A percentile compares a stretch with the other conserved stretches of the same genome.
Evolutionary conservation across 2,113 vertebrate genomes (phyloP).

Genomic region (Cebus imitator): DNA sequence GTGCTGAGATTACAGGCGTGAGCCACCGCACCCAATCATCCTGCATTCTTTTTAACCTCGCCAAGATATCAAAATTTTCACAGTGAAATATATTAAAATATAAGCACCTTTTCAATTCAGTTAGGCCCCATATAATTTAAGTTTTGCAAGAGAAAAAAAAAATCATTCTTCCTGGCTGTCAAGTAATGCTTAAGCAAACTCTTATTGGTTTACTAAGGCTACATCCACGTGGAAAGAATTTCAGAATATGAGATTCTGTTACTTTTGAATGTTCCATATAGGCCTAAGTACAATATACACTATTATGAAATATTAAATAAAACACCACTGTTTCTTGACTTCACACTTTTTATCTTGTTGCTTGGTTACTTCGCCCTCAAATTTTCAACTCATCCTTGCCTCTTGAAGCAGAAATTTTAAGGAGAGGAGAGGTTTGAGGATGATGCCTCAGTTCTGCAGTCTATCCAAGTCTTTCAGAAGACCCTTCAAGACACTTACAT

Average conservation of each 20-base stretch:
- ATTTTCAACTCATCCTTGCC: conserved; percentile 53
- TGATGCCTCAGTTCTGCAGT: neutral
- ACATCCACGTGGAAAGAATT: neutral
- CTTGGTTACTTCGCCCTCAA: conserved; percentile 60
- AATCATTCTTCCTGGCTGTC: conserved; percentile 5
- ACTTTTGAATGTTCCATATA: conserved; percentile 13
- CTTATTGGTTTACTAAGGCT: neutral
- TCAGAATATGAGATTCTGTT: conserved; percentile 21
- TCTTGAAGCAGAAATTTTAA: conserved; percentile 58
- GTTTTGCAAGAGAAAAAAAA: neutral
- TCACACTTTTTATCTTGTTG: conserved; percentile 49
- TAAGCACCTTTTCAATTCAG: neutral
- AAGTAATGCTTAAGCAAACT: conserved; percentile 5
- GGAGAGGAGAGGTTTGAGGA: neutral
- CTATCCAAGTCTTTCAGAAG: neutral
- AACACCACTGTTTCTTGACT: conserved; percentile 52
- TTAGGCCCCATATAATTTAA: conserved; percentile 26
- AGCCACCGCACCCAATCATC: neutral
- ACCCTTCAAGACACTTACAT: neutral
- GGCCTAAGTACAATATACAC: neutral
- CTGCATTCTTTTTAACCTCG: neutral
- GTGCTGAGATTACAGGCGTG: no score
- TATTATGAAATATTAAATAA: conserved; percentile 59
- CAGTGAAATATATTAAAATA: neutral
- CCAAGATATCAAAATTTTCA: neutral